Evolutionary conservation across 1,140 invertebrate genomes (phyloP).

Genomic region (Sycophila sp.): DNA sequence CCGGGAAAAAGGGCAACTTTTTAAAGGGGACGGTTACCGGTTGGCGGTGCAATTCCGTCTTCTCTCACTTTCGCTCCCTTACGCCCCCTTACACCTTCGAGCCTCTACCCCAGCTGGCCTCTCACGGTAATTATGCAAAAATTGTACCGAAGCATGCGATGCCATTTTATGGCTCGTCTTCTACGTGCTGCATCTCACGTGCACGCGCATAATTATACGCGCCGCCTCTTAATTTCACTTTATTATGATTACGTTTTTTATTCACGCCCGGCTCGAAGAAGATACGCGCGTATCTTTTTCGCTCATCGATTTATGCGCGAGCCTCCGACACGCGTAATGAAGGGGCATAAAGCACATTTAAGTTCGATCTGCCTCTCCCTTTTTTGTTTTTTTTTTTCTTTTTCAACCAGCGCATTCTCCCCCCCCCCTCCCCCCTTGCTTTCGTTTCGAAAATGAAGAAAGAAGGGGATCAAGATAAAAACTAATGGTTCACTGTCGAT

Average conservation of each 20-base stretch:
- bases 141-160: conserved; percentile 16
- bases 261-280: neutral
- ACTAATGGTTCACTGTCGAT: too few relatives aligned
- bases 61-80: neutral
- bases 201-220: conserved; percentile 4
- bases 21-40: neutral
- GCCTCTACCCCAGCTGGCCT: too few relatives aligned
- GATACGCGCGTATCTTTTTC: neutral
- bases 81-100: too few relatives aligned
- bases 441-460: too few relatives aligned
- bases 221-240: conserved; percentile 21
- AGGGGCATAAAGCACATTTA: conserved; percentile 14
- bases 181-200: neutral
- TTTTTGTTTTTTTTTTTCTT: too few relatives aligned
- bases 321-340: neutral
- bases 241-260: conserved; percentile 26
- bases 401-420: too few relatives aligned
- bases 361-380: neutral
- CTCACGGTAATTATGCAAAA: conserved; percentile 14
- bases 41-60: neutral
- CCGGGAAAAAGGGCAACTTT: too few relatives aligned
- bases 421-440: too few relatives aligned
- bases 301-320: conserved; percentile 2
- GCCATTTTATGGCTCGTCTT: neutral
- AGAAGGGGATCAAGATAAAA: neutral